Evolutionary conservation across 1,140 invertebrate genomes (phyloP), one percentile per base, ranked within the genome.

Genomic region (Rhopalosiphum padi): DNA sequence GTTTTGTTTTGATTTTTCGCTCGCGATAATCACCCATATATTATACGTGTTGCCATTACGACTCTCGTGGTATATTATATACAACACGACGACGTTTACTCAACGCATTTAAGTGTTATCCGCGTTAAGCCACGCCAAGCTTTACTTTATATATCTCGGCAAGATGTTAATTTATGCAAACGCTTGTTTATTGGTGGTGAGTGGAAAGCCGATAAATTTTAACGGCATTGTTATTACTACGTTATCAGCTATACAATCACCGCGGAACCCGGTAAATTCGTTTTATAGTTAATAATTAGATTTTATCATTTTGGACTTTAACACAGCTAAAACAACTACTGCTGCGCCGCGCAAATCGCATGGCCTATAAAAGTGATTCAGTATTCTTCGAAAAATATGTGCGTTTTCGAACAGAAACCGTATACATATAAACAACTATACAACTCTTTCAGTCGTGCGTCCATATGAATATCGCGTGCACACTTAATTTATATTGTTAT

Each of bases 91-190:
- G 35, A 23, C 35, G 11, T 68, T 68, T 68, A 68, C 60, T n/a
- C 60, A 23, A n/a, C 82, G 41, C 43, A 25, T 41, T 87, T 87
- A 87, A 87, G 46, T 46, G 30, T 87, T 35, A 87, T 87, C 30
- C 86, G 46, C 22, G 86, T 87, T 87, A 46, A 87, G 86, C 30
- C 7, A 46, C 18, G n/a, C n/a, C 41, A 35, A n/a, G 41, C 30
- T 48, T 87, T n/a, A 43, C 43, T 46, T 87, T 87, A 7, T 77
- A 77, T 77, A 46, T 48, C 18, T 87, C 25, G 30, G 43, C 43
- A 15, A 23, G 43, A 87, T 87, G 86, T 46, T 48, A 87, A 87
- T 87, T 87, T 87, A 87, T 87, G 86, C 30, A 48, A 87, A 87
- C 21, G 43, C 18, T 46, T 37, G 43, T 48, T 87, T 87, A 87